Base-by-base conservation (phyloP, 37 sponge, comb jelly and placozoan genomes). In the Petrosia ficiformis region DNA sequence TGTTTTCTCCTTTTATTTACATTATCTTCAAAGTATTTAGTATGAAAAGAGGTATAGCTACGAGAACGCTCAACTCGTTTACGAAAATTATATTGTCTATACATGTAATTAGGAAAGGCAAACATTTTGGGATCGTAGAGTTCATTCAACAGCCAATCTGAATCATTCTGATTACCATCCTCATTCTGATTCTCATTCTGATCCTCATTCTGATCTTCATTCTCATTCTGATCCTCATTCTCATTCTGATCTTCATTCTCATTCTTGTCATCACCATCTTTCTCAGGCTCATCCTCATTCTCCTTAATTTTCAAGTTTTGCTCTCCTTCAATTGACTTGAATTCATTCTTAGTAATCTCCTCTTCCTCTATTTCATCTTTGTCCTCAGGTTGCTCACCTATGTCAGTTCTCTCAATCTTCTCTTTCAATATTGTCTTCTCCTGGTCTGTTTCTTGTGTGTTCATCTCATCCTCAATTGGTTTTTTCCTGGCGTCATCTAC, bases 311-410 rank as follows among this genome's bases (percentile, higher is more conserved):
- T 38, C 33, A 34, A 37, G 39, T 5, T 24, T 31, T 28, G 41
- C 52, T 71, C 26, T 71, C 72, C 37, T 71, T 54, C 43, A 29
- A n/a, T 39, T 6, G 8, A 6, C 69, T 68, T 68, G 37, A 37
- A 16, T 31, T 22, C 5, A 4, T 68, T 29, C 65, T 64, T 29
- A 26, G 69, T 68, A 4, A 68, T 29, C 10, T 16, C 24, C 38
- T 68, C 69, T 28, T 68, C 39, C 35, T 68, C 54, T 48, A 14
- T 48, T 14, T 19, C 14, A 19, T 48, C 54, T 48, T 8, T 8
- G 8, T 48, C 14, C 54, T 48, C 14, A 19, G 14, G 29, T 8
- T 42, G 54, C 24, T 42, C 72, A 22, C 6, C 48, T 37, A 39
- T 24, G 11, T 6, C 44, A 4, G 39, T 6, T 4, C 4, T 4